These are phyloP conservation scores for Sinotaia quadrata DNA, from an alignment of 2,888 invertebrate genomes.

Conservation along the genomic window DNA sequence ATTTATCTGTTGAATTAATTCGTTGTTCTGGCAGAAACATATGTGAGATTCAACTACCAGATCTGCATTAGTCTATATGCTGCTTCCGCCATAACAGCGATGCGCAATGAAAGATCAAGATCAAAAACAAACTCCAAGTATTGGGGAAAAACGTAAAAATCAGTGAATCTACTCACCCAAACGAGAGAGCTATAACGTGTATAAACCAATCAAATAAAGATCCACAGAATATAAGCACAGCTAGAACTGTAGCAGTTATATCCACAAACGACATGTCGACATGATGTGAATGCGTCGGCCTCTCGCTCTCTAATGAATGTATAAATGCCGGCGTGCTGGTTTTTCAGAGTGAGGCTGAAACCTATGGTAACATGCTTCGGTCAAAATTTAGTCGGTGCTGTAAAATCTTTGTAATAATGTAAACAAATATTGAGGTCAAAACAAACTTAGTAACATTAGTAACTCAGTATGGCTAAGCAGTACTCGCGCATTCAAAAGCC, in stretches of 20 bases:
- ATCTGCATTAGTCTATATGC: not conserved
- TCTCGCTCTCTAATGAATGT: not conserved
- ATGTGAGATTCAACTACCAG: too few relatives aligned
- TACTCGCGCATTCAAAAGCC: too few relatives aligned
- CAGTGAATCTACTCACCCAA: slow-evolving; percentile 52
- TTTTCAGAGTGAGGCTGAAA: slow-evolving; percentile 10
- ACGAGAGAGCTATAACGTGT: slow-evolving; percentile 55
- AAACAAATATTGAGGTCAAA: too few relatives aligned
- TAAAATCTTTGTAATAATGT: too few relatives aligned
- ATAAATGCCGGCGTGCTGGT: too few relatives aligned
- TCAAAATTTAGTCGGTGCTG: not conserved
- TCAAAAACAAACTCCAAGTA: not conserved
- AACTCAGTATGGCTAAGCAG: too few relatives aligned
- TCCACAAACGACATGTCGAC: slow-evolving; percentile 61
- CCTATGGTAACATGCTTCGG: not conserved
- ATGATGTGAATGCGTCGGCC: slow-evolving; percentile 40
- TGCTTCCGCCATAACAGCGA: slow-evolving; percentile 11
- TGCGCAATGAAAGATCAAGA: not conserved
- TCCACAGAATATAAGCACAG: slow-evolving; percentile 51
- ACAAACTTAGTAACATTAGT: too few relatives aligned
- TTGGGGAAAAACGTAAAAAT: not conserved
- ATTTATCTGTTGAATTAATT: too few relatives aligned
- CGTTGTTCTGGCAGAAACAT: too few relatives aligned
- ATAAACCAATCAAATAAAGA: slow-evolving; percentile 58
- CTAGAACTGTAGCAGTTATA: slow-evolving; percentile 45